phyloP scores from a whole-genome alignment of 1,140 invertebrate species.

The Anagrus nilaparvatae region DNA sequence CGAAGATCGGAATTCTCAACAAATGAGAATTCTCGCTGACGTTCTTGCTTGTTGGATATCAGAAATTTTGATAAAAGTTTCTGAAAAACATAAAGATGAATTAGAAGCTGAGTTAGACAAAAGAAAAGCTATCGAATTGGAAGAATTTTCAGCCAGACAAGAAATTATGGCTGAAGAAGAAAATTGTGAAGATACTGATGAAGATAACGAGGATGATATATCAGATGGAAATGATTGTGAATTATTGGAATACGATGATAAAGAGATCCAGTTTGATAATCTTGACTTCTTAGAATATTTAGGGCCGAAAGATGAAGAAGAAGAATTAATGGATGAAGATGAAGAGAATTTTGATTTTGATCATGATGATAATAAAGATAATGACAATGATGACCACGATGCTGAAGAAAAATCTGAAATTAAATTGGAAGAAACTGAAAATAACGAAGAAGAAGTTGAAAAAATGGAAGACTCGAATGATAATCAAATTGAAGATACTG shows the following conservation, averaged over 20 bases:
- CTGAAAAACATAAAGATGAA: slow-evolving; percentile 20
- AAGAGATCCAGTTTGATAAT: background rate
- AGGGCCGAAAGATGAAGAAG: background rate
- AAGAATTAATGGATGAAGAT: background rate
- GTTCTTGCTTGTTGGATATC: slow-evolving; percentile 33
- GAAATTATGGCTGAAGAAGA: slow-evolving; percentile 14
- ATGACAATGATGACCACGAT: background rate
- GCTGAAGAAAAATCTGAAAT: background rate
- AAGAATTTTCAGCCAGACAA: slow-evolving; percentile 10
- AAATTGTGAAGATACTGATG: slow-evolving; percentile 5
- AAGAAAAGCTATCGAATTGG: slow-evolving; percentile 13
- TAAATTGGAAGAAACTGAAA: background rate
- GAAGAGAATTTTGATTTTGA: background rate
- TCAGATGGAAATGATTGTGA: slow-evolving; percentile 1
- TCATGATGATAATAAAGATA: background rate
- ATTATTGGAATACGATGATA: background rate
- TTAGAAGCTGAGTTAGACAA: slow-evolving; percentile 18
- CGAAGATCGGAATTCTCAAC: slow-evolving; percentile 30
- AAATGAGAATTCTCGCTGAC: slow-evolving; percentile 33
- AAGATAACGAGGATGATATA: slow-evolving; percentile 4
- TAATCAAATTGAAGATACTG: background rate
- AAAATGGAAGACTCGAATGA: slow-evolving; percentile 8
- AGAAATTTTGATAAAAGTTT: slow-evolving; percentile 28
- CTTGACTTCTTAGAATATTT: background rate
- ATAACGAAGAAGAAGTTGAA: background rate